Evolutionary conservation across 1,140 invertebrate genomes (phyloP), one percentile per base, ranked within the genome.

Genomic region (Magallana ariakensis): DNA sequence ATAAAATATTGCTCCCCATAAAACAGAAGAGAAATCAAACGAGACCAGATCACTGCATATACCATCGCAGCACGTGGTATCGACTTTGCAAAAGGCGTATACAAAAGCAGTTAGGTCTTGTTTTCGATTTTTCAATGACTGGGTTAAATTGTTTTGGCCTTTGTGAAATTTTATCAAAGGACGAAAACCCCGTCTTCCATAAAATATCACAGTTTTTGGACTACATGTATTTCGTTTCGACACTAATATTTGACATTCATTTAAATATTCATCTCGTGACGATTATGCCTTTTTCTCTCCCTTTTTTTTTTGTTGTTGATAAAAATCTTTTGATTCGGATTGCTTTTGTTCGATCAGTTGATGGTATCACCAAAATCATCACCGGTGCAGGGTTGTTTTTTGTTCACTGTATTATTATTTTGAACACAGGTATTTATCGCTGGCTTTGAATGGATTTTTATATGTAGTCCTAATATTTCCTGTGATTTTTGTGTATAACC

Each of bases 201-300:
- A 75, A 75, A 75, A 75, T 13, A 26, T 13, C 9, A 33, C 4
- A 75, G 33, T 10, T 26, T 13, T 11, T 11, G 11, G 33, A 75
- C 10, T 26, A 75, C 66, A 13, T 26, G 66, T 75, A 19, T 75
- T 46, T 46, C 22, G 4, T 75, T 46, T 46, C 22, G 4, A 75
- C 22, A 75, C 22, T 75, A 26, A 33, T 75, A 75, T 26, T 26
- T 75, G 66, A 26, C 66, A 33, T 26, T 13, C 66, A 75, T 75
- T 75, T 75, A 75, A 75, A 75, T 75, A 75, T 26, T 75, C 33
- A 75, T 75, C 66, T 33, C 66, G 66, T 75, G 22, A 75, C 66
- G 66, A 75, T 75, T 26, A 26, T 75, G n/a, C n/a, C n/a, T 75
- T 26, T 46, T 0, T 26, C 11, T 46, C 33, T 46, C 33, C 33